Percentiles rank a stretch among this genome's conserved stretches.
Conservation (phyloP, 2,113 vertebrate genomes). For the Gymnocephalus cernua region DNA sequence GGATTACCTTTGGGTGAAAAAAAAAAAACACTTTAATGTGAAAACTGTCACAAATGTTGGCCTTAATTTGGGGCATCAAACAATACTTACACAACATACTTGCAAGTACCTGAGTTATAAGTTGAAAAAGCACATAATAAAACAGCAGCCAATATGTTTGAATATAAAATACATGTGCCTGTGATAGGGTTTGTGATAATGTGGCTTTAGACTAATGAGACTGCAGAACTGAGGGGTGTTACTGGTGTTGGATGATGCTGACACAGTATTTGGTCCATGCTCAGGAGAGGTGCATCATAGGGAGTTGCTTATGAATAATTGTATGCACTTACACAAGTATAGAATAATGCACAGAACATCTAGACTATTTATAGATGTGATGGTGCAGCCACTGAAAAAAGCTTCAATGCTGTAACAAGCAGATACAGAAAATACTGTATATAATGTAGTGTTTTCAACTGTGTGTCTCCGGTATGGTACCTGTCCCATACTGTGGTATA, state of each 20-base stretch:
- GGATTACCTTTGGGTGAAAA: too few species aligned
- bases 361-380: neutral
- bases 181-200: neutral
- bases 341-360: neutral
- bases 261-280: neutral
- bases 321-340: slow-evolving; percentile 5
- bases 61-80: too few species aligned
- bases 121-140: too few species aligned
- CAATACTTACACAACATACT: too few species aligned
- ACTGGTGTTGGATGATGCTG: slow-evolving; percentile 22
- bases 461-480: neutral
- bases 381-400: neutral
- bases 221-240: neutral
- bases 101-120: too few species aligned
- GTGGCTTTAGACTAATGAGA: neutral
- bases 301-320: slow-evolving; percentile 15
- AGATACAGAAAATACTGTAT: neutral
- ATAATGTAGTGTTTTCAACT: neutral
- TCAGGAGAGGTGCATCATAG: slow-evolving; percentile 14
- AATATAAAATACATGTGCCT: neutral
- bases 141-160: neutral
- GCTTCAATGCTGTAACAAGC: neutral
- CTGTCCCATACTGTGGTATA: neutral
- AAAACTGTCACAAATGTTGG: too few species aligned
- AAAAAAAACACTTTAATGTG: too few species aligned